Base-by-base conservation (phyloP, 2,888 invertebrate genomes). In the Pachliopta kotzebuea region DNA sequence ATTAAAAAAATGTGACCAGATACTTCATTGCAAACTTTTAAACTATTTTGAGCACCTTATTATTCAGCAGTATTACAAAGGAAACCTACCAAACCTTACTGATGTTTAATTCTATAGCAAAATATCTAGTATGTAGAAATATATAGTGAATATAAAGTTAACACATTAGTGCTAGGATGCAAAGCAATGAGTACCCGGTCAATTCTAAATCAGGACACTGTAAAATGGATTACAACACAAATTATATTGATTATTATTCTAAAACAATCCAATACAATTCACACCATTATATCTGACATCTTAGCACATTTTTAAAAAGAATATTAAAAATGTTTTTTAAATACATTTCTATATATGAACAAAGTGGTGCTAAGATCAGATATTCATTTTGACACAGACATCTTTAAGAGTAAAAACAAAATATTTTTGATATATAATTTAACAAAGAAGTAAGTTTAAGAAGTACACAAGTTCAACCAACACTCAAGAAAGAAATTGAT, bases 201-300 rank as follows among this genome's bases (percentile, higher is more conserved):
- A 85, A 73, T 76, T 81, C 73, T 78, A 80, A 68, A 78, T 77
- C 73, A 77, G 81, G 82, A 81, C 79, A 83, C 79, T 74, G 74
- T 80, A 80, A 76, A 73, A 76, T 76, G 75, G 74, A 78, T 77
- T 74, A 83, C 73, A 77, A 84, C 74, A 81, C 79, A 84, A 81
- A 79, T 71, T 78, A 77, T 79, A 83, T 77, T 73, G 74, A 75
- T 79, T 83, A 81, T 73, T 79, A 79, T 77, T 83, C 79, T 84
- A 82, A 78, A 88, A 88, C 88, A 90, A 85, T 88, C 88, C 84
- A 85, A 80, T 78, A 82, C 77, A 81, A 81, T 80, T 76, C 76
- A 82, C 80, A 83, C 73, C 75, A 74, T 74, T 76, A 73, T 70
- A 80, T 83, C 78, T 79, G 72, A 60, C 69, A 82, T 74, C 86